Conservation (phyloP, 2,113 vertebrate genomes). For the Vulpes vulpes region DNA sequence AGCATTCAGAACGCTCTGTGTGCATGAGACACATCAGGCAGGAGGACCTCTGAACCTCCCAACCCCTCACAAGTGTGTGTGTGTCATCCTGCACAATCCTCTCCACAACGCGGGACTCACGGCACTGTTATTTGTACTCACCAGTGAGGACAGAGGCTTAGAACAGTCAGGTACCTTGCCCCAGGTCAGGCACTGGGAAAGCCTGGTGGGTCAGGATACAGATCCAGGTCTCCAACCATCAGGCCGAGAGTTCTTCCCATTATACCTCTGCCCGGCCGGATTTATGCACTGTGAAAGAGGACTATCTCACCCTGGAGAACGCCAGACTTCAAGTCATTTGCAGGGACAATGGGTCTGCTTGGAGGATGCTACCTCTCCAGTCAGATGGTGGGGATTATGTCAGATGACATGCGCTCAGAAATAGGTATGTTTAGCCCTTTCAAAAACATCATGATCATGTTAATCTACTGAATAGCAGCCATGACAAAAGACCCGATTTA, state of each 20-base stretch:
- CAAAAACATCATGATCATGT: neutral
- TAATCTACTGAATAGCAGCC: neutral
- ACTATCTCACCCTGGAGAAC: neutral
- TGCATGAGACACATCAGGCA: neutral
- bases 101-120: neutral
- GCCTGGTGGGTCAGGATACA: too few species aligned
- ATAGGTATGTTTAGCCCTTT: neutral
- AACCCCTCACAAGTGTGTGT: neutral
- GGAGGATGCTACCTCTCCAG: neutral
- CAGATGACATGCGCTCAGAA: neutral
- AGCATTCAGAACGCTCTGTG: fast-evolving
- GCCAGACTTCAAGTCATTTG: neutral
- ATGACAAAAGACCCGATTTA: neutral
- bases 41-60: fast-evolving
- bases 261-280: neutral
- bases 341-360: neutral
- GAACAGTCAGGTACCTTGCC: neutral
- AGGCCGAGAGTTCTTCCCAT: neutral
- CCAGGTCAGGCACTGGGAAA: neutral
- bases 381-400: slow-evolving; percentile 5
- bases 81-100: fast-evolving
- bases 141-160: neutral
- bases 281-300: neutral
- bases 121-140: too few species aligned
- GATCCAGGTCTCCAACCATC: neutral